Percentiles rank a stretch among this genome's conserved stretches.
Evolutionary conservation across 1,140 invertebrate genomes (phyloP).

Genomic region (Lasioglossum albipes): DNA sequence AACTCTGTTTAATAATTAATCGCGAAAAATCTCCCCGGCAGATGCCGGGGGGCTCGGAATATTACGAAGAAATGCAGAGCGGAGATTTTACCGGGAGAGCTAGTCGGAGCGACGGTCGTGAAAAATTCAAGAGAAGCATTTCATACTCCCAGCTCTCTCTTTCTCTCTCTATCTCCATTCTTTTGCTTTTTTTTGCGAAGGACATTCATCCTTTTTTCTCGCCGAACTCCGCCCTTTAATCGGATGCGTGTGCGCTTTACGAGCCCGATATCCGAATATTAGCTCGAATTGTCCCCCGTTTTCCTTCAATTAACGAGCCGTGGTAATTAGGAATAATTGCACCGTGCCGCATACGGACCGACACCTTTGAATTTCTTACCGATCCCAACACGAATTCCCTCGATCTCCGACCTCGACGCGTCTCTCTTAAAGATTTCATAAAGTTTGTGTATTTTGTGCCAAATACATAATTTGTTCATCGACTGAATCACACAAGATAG

Average conservation of each 20-base stretch:
- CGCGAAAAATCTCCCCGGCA: conserved; percentile 17
- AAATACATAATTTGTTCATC: too few relatives aligned
- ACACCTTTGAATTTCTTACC: too few relatives aligned
- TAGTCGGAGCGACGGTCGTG: conserved; percentile 21
- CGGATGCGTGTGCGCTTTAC: not conserved
- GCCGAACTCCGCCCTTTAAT: conserved; percentile 1
- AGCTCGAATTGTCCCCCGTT: too few relatives aligned
- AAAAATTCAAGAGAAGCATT: conserved; percentile 49
- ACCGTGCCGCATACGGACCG: too few relatives aligned
- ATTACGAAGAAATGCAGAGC: conserved; percentile 24
- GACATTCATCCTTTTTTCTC: not conserved
- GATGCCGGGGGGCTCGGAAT: conserved; percentile 9
- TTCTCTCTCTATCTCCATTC: not conserved
- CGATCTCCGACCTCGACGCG: too few relatives aligned
- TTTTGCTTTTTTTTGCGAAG: not conserved
- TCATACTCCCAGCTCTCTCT: conserved; percentile 21
- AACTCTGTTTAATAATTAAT: conserved; percentile 47
- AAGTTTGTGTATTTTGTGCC: too few relatives aligned
- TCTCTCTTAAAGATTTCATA: too few relatives aligned
- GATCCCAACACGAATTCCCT: too few relatives aligned
- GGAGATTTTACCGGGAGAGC: conserved; percentile 38
- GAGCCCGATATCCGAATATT: too few relatives aligned
- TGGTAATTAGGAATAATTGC: too few relatives aligned
- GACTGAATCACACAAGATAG: too few relatives aligned
- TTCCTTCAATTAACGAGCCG: too few relatives aligned